phyloP scores from a whole-genome alignment of 2,113 vertebrate genomes.

The Xerus inauris region DNA sequence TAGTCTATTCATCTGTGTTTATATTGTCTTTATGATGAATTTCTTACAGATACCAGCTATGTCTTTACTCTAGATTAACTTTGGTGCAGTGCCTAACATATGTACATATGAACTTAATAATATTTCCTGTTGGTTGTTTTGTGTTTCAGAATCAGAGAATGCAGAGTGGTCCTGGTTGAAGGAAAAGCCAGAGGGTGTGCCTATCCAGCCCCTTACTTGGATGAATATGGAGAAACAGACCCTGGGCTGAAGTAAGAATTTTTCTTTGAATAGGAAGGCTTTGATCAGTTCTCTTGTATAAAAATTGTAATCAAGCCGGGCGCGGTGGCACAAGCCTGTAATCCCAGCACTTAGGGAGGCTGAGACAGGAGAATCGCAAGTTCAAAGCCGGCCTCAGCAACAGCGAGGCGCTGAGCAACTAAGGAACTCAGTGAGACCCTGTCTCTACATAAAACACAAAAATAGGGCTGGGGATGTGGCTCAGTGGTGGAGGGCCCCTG shows the following conservation, averaged over 20 bases:
- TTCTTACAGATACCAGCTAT: neutral
- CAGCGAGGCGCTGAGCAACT: too few relatives aligned
- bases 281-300: neutral
- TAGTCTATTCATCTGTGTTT: constrained; percentile 23
- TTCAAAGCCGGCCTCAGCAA: too few relatives aligned
- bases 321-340: too few relatives aligned
- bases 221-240: constrained; percentile 99
- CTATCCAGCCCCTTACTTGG: constrained; percentile 96
- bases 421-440: too few relatives aligned
- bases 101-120: neutral
- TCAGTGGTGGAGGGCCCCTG: too few relatives aligned
- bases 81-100: neutral
- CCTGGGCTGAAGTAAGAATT: constrained; percentile 93
- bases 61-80: constrained; percentile 35
- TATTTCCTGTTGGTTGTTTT: constrained; percentile 68
- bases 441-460: too few relatives aligned
- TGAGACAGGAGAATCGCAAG: too few relatives aligned
- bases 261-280: neutral
- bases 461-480: too few relatives aligned
- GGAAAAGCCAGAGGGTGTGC: constrained; percentile 95
- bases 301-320: too few relatives aligned
- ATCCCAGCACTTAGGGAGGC: too few relatives aligned
- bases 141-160: constrained; percentile 94
- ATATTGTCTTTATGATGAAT: constrained; percentile 25
- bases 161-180: constrained; percentile 95